Percentiles rank a stretch among this genome's conserved stretches.
phyloP scores from a whole-genome alignment of 2,888 invertebrate genomes.

The Watsonalla binaria region DNA sequence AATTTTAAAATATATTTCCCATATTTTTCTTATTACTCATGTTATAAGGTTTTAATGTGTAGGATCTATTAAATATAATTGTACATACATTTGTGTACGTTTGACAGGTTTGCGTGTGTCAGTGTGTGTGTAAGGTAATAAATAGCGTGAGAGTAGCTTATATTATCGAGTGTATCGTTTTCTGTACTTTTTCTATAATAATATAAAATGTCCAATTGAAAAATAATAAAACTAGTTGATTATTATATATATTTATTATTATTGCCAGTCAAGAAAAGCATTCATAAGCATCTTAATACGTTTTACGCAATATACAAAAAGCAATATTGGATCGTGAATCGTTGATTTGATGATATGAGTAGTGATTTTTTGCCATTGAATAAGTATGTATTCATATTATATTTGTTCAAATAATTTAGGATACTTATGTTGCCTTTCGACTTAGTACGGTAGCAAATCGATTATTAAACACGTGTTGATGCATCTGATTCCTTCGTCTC shows the following conservation, averaged over 20 bases:
- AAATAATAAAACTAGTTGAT: constrained; percentile 8
- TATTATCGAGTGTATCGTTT: constrained; percentile 2
- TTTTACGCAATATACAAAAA: no score
- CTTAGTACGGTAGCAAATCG: no score
- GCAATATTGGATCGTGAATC: no score
- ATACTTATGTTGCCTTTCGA: no score
- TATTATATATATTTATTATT: not conserved
- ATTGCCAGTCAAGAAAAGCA: no score
- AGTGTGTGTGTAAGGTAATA: constrained; percentile 16
- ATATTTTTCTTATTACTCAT: constrained; percentile 2
- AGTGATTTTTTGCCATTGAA: no score
- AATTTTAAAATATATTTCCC: not conserved
- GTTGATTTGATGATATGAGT: no score
- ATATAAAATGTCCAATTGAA: constrained; percentile 15
- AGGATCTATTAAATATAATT: constrained; percentile 5
- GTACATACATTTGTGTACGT: constrained; percentile 28
- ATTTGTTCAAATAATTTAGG: no score
- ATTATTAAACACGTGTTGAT: no score
- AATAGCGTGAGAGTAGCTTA: constrained; percentile 4
- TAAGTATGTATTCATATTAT: no score
- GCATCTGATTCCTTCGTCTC: no score
- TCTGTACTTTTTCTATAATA: constrained; percentile 3
- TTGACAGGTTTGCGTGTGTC: constrained; percentile 20
- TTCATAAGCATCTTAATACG: no score
- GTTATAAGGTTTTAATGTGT: not conserved